Evolutionary conservation across 2,888 invertebrate species (phyloP).

Genomic region (Aspidapion aeneum): DNA sequence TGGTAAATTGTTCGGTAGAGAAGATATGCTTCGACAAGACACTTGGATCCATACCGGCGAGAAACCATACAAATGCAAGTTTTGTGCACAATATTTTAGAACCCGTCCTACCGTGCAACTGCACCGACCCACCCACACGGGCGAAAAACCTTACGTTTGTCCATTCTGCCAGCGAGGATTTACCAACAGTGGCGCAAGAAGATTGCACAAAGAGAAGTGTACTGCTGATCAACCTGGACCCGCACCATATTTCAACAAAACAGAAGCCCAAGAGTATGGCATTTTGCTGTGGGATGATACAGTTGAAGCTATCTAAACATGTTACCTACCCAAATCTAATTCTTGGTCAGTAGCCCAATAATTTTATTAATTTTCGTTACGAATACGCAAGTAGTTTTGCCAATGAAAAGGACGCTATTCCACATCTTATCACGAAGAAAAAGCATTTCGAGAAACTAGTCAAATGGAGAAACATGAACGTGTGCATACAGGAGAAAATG

Average conservation of each 20-base stretch:
- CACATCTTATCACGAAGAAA: not conserved
- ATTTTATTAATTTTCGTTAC: not conserved
- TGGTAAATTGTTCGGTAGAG: not conserved
- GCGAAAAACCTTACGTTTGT: not conserved
- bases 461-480: not conserved
- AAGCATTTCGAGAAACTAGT: not conserved
- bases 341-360: not conserved
- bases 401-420: not conserved
- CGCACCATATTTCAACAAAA: no score
- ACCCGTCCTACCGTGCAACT: conserved; percentile 31
- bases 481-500: not conserved
- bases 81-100: conserved; percentile 55
- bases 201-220: not conserved
- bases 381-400: not conserved
- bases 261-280: no score
- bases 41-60: not conserved
- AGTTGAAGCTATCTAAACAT: no score
- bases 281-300: no score
- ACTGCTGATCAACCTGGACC: no score
- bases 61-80: conserved; percentile 44
- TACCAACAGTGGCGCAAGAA: not conserved
- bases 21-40: not conserved
- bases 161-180: not conserved
- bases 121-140: not conserved
- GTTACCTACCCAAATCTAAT: no score